A percentile compares a stretch with the other conserved stretches of the same genome.
These are phyloP conservation scores for Podabrus alpinus DNA, from an alignment of 2,888 invertebrate species.

Conservation along the genomic window DNA sequence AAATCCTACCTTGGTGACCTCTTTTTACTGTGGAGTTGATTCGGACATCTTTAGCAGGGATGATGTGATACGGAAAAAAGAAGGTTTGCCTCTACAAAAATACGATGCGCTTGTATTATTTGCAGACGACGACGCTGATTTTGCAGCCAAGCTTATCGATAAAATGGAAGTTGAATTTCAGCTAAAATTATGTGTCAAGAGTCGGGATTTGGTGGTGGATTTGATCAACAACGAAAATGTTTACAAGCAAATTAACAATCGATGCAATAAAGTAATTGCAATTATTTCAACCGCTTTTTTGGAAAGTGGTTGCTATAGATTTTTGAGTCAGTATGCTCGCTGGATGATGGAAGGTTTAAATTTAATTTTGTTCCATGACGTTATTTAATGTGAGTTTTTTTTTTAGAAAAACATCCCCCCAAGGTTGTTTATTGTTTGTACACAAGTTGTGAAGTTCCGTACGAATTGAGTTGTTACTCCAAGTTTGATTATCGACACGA, in stretches of 20 bases:
- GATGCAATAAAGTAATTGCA: slow-evolving; percentile 79
- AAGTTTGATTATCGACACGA: slow-evolving; percentile 64
- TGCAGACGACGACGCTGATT: slow-evolving; percentile 72
- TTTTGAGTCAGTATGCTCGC: slow-evolving; percentile 79
- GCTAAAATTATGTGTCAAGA: slow-evolving; percentile 74
- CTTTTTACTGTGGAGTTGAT: slow-evolving; percentile 6
- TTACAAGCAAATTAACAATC: slow-evolving; percentile 71
- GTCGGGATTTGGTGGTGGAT: slow-evolving; percentile 73
- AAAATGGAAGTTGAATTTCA: slow-evolving; percentile 65
- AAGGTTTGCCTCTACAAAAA: slow-evolving; percentile 56
- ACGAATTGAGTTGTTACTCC: slow-evolving; percentile 67
- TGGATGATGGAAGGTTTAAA: slow-evolving; percentile 72
- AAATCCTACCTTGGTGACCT: background rate
- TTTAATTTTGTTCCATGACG: background rate
- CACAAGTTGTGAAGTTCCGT: slow-evolving; percentile 66
- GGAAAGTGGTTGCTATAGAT: slow-evolving; percentile 73
- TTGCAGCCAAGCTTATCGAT: slow-evolving; percentile 68
- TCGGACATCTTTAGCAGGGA: slow-evolving; percentile 43
- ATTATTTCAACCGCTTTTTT: slow-evolving; percentile 79
- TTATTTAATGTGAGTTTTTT: background rate
- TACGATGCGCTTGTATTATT: slow-evolving; percentile 83
- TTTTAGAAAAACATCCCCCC: slow-evolving; percentile 17
- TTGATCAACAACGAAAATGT: slow-evolving; percentile 74
- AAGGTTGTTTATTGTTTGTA: slow-evolving; percentile 79
- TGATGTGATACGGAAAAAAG: slow-evolving; percentile 41